phyloP scores from a whole-genome alignment of 1,140 invertebrate genomes.

The Melipona quadrifasciata region DNA sequence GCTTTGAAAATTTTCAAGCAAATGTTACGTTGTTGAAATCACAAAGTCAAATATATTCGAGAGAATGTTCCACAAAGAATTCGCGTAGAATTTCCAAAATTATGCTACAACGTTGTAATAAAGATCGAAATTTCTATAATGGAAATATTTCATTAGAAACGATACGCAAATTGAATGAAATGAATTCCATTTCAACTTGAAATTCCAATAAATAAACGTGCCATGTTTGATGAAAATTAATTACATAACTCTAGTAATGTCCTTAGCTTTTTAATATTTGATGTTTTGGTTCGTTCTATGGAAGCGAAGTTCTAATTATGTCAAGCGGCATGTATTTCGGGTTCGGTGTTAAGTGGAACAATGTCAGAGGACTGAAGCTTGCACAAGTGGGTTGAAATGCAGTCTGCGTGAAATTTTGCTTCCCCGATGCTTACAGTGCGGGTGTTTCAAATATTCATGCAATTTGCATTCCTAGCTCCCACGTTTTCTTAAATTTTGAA shows the following conservation, averaged over 20 bases:
- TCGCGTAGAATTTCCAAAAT: background rate
- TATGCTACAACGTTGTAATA: too few relatives aligned
- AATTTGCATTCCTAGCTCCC: background rate
- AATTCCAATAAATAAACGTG: background rate
- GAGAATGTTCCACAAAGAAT: too few relatives aligned
- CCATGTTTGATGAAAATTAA: background rate
- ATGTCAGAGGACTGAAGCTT: conserved; percentile 11
- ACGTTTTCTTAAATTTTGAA: background rate
- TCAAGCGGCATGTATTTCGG: conserved; percentile 11
- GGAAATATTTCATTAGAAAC: background rate
- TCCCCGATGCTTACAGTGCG: background rate
- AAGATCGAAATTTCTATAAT: background rate
- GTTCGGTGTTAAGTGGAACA: conserved; percentile 8
- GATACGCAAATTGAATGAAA: background rate
- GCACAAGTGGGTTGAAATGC: background rate
- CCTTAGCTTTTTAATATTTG: background rate
- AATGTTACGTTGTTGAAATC: too few relatives aligned
- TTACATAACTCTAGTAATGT: background rate
- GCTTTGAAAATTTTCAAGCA: too few relatives aligned
- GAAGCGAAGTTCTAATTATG: background rate
- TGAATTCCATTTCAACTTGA: background rate
- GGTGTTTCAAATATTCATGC: background rate
- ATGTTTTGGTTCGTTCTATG: background rate
- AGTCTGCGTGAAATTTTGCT: background rate
- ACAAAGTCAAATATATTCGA: too few relatives aligned